Percentiles rank a stretch among this genome's conserved stretches.
Conservation (phyloP, 2,113 vertebrate genomes). For the Pedionomus torquatus region DNA sequence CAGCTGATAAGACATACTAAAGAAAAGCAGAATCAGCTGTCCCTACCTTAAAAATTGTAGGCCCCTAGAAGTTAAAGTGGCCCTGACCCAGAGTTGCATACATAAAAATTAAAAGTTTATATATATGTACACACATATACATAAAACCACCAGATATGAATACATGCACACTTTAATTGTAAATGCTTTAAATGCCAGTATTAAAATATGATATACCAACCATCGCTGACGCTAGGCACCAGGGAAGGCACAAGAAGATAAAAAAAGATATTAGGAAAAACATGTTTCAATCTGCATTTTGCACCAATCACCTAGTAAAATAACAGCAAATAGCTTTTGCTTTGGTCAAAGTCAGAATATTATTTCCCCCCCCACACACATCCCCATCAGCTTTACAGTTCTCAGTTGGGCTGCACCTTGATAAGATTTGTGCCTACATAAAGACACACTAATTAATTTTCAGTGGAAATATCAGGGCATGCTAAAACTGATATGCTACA, state of each 20-base stretch:
- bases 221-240: conserved; percentile 93
- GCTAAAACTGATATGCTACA: not conserved
- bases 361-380: too few relatives aligned
- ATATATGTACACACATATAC: not conserved
- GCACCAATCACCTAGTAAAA: not conserved
- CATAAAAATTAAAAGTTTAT: not conserved
- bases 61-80: not conserved
- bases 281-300: not conserved
- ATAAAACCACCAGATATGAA: not conserved
- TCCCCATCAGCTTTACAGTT: not conserved
- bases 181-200: conserved; percentile 50
- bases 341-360: not conserved
- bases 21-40: not conserved
- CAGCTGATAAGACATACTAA: not conserved
- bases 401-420: not conserved
- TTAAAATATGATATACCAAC: conserved; percentile 87
- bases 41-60: not conserved
- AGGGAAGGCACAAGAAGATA: conserved; percentile 73
- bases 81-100: not conserved
- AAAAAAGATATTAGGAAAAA: conserved; percentile 68
- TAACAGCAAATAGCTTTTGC: not conserved
- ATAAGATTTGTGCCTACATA: not conserved
- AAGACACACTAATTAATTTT: not conserved
- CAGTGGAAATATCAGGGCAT: not conserved
- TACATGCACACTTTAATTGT: not conserved